Percentiles rank a stretch among this genome's conserved stretches.
phyloP scores from a whole-genome alignment of 2,113 vertebrate species.

The Ptyas mucosa region DNA sequence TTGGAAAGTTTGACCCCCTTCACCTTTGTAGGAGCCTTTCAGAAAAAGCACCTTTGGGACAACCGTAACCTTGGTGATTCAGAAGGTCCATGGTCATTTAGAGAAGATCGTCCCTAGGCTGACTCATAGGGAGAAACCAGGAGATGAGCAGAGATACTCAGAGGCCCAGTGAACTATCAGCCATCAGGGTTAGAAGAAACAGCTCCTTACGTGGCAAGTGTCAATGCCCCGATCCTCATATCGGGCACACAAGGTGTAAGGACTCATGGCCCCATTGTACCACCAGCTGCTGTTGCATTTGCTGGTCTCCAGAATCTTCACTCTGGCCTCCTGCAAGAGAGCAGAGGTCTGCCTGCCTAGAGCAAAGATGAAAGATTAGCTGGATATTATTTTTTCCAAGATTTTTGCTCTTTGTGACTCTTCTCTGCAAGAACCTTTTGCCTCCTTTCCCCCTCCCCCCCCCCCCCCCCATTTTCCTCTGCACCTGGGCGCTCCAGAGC shows the following conservation, averaged over 20 bases:
- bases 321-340: constrained; percentile 45
- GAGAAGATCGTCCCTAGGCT: too few relatives aligned
- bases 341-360: background rate
- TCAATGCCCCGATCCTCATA: constrained; percentile 55
- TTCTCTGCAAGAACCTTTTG: too few relatives aligned
- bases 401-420: background rate
- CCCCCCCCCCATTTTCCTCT: too few relatives aligned
- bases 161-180: background rate
- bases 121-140: background rate
- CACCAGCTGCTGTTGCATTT: constrained; percentile 57
- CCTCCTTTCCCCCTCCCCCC: too few relatives aligned
- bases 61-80: too few relatives aligned
- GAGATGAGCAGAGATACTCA: background rate
- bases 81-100: too few relatives aligned
- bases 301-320: constrained; percentile 38
- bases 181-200: fast-evolving
- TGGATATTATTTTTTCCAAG: background rate
- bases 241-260: constrained; percentile 53
- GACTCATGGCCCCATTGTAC: constrained; percentile 51
- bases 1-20: too few relatives aligned
- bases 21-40: too few relatives aligned
- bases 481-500: too few relatives aligned
- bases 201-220: constrained; percentile 56
- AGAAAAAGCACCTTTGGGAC: too few relatives aligned
- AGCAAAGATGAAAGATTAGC: background rate